phyloP scores from a whole-genome alignment of 2,888 invertebrate genomes.

The Ichneumon xanthorius region DNA sequence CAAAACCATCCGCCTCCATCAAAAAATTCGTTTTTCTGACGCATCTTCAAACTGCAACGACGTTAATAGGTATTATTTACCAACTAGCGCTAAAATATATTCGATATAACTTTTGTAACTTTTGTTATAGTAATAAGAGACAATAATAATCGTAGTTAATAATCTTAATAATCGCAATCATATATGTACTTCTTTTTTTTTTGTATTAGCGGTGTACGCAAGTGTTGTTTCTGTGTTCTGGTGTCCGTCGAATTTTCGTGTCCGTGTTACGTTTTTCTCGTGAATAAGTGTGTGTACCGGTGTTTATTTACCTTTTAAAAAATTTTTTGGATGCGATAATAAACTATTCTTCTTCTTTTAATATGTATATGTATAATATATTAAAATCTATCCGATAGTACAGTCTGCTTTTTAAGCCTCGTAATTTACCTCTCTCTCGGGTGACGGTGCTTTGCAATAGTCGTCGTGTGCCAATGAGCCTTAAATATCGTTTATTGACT shows the following conservation, averaged over 20 bases:
- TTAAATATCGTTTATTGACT: slow-evolving; percentile 73
- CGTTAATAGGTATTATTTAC: slow-evolving; percentile 83
- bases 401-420: slow-evolving; percentile 85
- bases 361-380: slow-evolving; percentile 80
- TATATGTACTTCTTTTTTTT: slow-evolving; percentile 64
- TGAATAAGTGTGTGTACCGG: slow-evolving; percentile 64
- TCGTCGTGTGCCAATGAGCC: slow-evolving; percentile 71
- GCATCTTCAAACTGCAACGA: slow-evolving; percentile 84
- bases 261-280: slow-evolving; percentile 45
- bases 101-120: slow-evolving; percentile 82
- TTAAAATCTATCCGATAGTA: slow-evolving; percentile 84
- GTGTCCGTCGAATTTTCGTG: slow-evolving; percentile 32
- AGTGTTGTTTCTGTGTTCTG: slow-evolving; percentile 55
- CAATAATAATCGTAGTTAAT: slow-evolving; percentile 77
- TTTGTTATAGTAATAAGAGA: slow-evolving; percentile 72
- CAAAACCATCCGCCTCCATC: slow-evolving; percentile 70
- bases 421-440: slow-evolving; percentile 77
- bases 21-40: slow-evolving; percentile 82
- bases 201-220: slow-evolving; percentile 67
- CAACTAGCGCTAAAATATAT: slow-evolving; percentile 85
- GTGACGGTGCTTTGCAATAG: slow-evolving; percentile 72
- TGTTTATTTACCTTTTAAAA: slow-evolving; percentile 29
- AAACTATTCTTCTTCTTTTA: slow-evolving; percentile 79
- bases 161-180: slow-evolving; percentile 74
- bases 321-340: slow-evolving; percentile 77